Conservation (phyloP, 2,113 vertebrate genomes). For the Eptesicus fuscus region DNA sequence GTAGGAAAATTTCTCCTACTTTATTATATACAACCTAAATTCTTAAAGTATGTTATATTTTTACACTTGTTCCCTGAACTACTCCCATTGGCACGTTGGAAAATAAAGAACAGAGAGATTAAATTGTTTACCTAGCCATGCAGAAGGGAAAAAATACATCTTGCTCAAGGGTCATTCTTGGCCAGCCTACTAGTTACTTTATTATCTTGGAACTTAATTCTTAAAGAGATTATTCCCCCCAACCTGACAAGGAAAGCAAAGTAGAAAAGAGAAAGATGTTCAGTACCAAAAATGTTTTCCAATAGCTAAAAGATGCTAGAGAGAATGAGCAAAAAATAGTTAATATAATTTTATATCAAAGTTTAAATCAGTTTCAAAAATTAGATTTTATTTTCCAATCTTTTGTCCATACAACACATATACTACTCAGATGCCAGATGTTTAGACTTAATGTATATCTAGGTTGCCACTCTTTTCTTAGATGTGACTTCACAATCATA, state of each 20-base stretch:
- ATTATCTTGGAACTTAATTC: neutral
- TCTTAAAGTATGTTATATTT: neutral
- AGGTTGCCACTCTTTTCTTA: slow-evolving; percentile 11
- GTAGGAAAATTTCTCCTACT: neutral
- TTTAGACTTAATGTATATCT: neutral
- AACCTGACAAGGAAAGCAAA: neutral
- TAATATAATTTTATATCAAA: neutral
- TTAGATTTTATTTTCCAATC: neutral
- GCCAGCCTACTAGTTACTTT: neutral
- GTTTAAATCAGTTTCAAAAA: slow-evolving; percentile 15
- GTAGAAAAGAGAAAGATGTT: neutral
- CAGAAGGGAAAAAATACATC: neutral
- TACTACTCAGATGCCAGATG: neutral
- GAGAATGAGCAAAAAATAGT: neutral
- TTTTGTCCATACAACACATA: neutral
- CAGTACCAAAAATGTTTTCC: neutral
- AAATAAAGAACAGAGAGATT: neutral
- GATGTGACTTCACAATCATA: neutral
- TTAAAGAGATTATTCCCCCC: neutral
- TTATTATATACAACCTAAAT: neutral
- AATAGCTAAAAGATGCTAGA: neutral
- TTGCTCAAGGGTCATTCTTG: neutral
- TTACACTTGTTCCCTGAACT: neutral
- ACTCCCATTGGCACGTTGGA: neutral
- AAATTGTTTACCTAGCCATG: neutral